Evolutionary conservation across 35 echinoderm and acorn worm genomes (phyloP).

Genomic region (Ptychodera flava): DNA sequence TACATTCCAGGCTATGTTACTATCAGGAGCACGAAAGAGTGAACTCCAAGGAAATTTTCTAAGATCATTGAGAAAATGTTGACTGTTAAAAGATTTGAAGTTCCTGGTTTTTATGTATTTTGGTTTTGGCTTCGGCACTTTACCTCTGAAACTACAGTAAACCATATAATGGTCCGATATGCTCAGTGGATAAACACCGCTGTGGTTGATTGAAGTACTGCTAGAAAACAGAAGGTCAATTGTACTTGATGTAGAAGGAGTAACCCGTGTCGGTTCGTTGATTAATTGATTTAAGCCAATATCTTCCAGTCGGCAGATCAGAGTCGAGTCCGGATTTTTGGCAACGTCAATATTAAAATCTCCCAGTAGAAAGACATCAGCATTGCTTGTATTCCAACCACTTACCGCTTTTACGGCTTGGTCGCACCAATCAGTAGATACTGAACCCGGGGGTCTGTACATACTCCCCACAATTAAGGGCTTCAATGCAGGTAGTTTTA

Average conservation of each 20-base stretch:
- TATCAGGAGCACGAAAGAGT: neutral
- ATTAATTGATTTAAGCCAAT: neutral
- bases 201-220: neutral
- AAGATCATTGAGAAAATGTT: neutral
- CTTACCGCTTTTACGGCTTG: neutral
- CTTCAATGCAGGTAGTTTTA: neutral
- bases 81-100: neutral
- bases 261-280: neutral
- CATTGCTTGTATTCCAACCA: neutral
- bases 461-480: neutral
- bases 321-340: neutral
- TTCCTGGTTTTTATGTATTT: neutral
- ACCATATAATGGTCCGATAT: neutral
- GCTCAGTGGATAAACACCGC: neutral
- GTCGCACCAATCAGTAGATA: neutral
- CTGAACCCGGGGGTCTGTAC: neutral
- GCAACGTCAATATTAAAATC: neutral
- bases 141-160: neutral
- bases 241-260: neutral
- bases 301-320: neutral
- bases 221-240: neutral
- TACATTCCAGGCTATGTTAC: neutral
- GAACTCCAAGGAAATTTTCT: neutral
- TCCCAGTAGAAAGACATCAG: neutral
- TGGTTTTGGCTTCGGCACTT: neutral